phyloP scores from a whole-genome alignment of 2,113 vertebrate species.

The Pyrgilauda ruficollis region DNA sequence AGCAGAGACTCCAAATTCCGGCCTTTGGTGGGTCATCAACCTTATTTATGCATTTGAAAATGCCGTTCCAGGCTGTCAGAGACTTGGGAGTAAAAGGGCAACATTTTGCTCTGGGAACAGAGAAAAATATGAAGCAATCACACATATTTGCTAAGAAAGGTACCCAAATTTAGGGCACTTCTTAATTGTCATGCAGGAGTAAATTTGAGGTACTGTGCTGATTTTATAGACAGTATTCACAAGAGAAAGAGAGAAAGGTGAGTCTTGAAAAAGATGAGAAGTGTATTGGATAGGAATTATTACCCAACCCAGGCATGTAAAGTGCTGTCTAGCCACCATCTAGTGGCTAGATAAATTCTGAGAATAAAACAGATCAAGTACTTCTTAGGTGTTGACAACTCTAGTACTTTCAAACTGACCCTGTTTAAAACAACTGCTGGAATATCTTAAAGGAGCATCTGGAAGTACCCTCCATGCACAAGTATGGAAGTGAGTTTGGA shows the following conservation, averaged over 20 bases:
- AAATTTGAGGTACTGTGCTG: not conserved
- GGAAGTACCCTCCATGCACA: rapidly evolving
- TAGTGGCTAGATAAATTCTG: not conserved
- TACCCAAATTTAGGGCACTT: not conserved
- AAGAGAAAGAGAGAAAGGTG: not conserved
- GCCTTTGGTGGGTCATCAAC: not conserved
- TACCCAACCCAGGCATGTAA: not conserved
- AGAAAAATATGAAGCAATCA: not conserved
- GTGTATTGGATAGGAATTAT: not conserved
- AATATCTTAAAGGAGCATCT: not conserved
- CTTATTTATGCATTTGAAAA: not conserved
- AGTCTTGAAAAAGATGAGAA: not conserved
- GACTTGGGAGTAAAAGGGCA: not conserved
- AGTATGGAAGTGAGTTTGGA: not conserved
- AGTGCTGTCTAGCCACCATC: not conserved
- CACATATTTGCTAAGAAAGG: not conserved
- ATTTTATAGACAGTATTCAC: not conserved
- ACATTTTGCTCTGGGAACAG: not conserved
- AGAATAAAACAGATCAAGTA: not conserved
- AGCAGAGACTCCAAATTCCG: not conserved
- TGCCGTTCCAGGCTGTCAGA: not conserved
- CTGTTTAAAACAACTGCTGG: not conserved
- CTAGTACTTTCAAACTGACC: not conserved
- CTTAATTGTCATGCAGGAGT: not conserved
- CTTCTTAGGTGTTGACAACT: not conserved